These are phyloP conservation scores for Eira barbara DNA, from an alignment of 2,113 vertebrate genomes.

Conservation along the genomic window DNA sequence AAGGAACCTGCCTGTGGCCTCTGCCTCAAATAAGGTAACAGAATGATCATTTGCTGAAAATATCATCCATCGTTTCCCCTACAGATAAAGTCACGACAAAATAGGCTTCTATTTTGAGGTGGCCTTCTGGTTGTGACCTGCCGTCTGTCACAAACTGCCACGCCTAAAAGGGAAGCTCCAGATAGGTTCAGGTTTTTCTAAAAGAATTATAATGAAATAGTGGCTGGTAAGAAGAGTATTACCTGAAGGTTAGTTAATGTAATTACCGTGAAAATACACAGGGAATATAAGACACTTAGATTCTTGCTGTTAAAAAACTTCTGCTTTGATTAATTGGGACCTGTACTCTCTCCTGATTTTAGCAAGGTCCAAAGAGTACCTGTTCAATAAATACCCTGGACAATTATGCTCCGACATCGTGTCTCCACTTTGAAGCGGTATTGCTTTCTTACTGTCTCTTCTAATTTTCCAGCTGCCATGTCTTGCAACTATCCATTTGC, in stretches of 20 bases:
- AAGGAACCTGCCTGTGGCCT: not conserved
- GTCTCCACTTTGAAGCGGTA: not conserved
- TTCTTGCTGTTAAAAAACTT: not conserved
- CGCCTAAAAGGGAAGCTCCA: not conserved
- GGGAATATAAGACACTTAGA: not conserved
- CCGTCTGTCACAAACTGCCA: not conserved
- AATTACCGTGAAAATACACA: not conserved
- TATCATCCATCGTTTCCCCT: not conserved
- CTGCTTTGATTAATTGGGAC: not conserved
- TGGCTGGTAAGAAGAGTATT: not conserved
- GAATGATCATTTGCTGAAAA: not conserved
- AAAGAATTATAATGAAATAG: not conserved
- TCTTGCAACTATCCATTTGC: not conserved
- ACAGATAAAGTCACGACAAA: not conserved
- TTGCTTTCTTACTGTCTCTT: not conserved
- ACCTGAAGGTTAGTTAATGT: not conserved
- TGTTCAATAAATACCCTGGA: not conserved
- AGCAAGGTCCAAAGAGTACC: not conserved
- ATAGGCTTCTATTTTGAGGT: not conserved
- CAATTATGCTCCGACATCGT: not conserved
- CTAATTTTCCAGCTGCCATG: not conserved
- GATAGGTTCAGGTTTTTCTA: not conserved
- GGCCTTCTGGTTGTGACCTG: not conserved
- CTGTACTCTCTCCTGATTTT: not conserved
- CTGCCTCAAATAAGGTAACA: not conserved